Conservation (phyloP, 1,140 invertebrate species). For the Scaptomyza graminum region DNA sequence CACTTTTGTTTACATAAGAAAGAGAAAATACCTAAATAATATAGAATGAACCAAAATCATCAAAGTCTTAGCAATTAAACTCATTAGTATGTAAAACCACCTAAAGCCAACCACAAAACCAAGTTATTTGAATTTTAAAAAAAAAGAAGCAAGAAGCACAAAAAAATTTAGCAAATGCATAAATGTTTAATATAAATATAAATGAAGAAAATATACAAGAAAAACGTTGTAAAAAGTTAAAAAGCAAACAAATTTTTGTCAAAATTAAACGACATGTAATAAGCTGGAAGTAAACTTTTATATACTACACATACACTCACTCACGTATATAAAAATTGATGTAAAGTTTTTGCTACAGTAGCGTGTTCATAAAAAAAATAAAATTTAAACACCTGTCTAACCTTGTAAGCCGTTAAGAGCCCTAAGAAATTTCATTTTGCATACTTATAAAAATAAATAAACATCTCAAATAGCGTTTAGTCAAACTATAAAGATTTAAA, state of each 20-base stretch:
- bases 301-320: slow-evolving; percentile 4
- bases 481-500: slow-evolving; percentile 37
- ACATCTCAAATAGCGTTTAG: slow-evolving; percentile 39
- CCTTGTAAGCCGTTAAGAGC: slow-evolving; percentile 13
- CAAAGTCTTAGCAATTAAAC: slow-evolving; percentile 72
- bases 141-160: slow-evolving; percentile 49
- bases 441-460: slow-evolving; percentile 31
- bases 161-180: slow-evolving; percentile 54
- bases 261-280: slow-evolving; percentile 32
- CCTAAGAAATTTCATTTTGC: slow-evolving; percentile 26
- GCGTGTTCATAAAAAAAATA: slow-evolving; percentile 20
- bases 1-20: slow-evolving; percentile 51
- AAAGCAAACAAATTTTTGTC: slow-evolving; percentile 24
- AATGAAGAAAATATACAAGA: slow-evolving; percentile 59
- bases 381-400: slow-evolving; percentile 3
- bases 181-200: slow-evolving; percentile 35
- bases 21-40: slow-evolving; percentile 61
- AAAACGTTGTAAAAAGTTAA: slow-evolving; percentile 30
- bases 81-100: slow-evolving; percentile 53
- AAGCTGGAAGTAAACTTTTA: slow-evolving; percentile 39
- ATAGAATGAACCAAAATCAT: slow-evolving; percentile 76
- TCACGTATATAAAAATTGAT: slow-evolving; percentile 29
- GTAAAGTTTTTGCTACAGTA: slow-evolving; percentile 33
- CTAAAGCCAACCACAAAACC: slow-evolving; percentile 35
- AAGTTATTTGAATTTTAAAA: slow-evolving; percentile 64